phyloP scores from a whole-genome alignment of 2,113 vertebrate species.

The Cyprinodon tularosa region DNA sequence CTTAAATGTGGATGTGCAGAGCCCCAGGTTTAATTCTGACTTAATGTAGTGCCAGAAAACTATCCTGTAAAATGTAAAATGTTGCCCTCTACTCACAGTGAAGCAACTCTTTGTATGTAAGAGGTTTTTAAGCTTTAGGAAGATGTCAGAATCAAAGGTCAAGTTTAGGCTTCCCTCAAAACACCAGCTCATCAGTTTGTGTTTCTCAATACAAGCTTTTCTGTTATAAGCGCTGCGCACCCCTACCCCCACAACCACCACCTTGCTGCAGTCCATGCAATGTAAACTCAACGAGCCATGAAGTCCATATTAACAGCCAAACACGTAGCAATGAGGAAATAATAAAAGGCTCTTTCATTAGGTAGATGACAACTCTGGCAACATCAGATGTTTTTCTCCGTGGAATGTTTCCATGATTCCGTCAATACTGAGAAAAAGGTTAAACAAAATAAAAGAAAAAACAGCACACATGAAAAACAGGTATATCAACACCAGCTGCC shows the following conservation, averaged over 20 bases:
- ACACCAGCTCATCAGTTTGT: constrained; percentile 45
- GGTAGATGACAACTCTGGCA: constrained; percentile 52
- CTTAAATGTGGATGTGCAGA: constrained; percentile 44
- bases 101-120: constrained; percentile 16
- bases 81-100: constrained; percentile 12
- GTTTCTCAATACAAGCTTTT: constrained; percentile 56
- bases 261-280: constrained; percentile 47
- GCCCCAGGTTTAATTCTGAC: constrained; percentile 62
- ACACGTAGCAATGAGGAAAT: constrained; percentile 55
- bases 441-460: not conserved
- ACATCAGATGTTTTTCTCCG: constrained; percentile 47
- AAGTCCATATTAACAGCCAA: constrained; percentile 61
- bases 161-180: constrained; percentile 34
- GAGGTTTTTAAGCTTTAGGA: constrained; percentile 14
- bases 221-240: constrained; percentile 14
- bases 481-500: too few species aligned
- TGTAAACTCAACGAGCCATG: constrained; percentile 68
- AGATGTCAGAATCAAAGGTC: constrained; percentile 39
- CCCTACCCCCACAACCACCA: not conserved
- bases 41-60: constrained; percentile 67
- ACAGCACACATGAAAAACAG: constrained; percentile 19
- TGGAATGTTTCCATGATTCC: constrained; percentile 61
- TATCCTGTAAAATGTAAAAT: constrained; percentile 48
- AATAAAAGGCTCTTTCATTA: constrained; percentile 66
- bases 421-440: constrained; percentile 56